Percentiles rank a stretch among this genome's conserved stretches.
Conservation (phyloP, 2,888 invertebrate species). For the Drosophila rellima region DNA sequence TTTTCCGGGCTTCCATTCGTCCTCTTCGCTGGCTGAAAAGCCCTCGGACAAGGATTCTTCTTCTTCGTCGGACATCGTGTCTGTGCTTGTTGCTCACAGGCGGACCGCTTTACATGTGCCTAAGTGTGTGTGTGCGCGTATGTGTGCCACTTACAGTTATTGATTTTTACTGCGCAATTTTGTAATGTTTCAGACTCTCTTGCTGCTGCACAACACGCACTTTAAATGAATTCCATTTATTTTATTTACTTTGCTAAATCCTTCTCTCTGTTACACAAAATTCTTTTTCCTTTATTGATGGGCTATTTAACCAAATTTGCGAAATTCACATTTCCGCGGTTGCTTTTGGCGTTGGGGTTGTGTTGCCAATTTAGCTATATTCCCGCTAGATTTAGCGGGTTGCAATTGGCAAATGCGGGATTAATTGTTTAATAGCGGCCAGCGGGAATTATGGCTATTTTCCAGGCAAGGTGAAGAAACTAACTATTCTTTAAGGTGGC, state of each 20-base stretch:
- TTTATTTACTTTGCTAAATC: not conserved
- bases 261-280: not conserved
- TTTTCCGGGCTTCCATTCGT: slow-evolving; percentile 83
- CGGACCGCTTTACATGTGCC: slow-evolving; percentile 60
- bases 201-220: not conserved
- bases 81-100: slow-evolving; percentile 79
- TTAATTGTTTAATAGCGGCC: no score
- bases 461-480: no score
- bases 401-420: no score
- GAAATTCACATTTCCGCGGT: slow-evolving; percentile 74
- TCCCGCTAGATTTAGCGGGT: no score
- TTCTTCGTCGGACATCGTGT: slow-evolving; percentile 84
- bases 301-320: slow-evolving; percentile 54
- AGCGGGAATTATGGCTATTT: no score
- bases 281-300: not conserved
- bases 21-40: slow-evolving; percentile 85
- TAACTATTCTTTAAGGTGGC: no score
- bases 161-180: slow-evolving; percentile 79
- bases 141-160: slow-evolving; percentile 67
- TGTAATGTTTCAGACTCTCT: slow-evolving; percentile 15
- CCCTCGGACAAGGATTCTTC: slow-evolving; percentile 83
- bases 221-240: slow-evolving; percentile 7
- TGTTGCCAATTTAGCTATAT: no score
- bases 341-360: slow-evolving; percentile 50
- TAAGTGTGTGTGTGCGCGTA: slow-evolving; percentile 42